These are phyloP conservation scores for Tetanocera ferruginea DNA, from an alignment of 2,888 invertebrate species.

Conservation along the genomic window DNA sequence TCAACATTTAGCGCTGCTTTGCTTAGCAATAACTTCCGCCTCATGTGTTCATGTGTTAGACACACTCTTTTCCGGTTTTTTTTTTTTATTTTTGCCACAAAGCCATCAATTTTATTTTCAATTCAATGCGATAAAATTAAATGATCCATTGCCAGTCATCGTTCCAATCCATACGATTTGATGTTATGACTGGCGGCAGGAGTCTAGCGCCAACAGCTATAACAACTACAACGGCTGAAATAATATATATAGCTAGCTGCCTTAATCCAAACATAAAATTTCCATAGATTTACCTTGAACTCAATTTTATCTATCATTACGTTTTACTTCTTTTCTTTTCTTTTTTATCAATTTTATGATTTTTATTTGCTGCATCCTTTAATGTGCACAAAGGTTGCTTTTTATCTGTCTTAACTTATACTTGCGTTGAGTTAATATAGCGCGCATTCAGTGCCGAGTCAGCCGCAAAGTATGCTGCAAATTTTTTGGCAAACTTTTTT, in stretches of 20 bases:
- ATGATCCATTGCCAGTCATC: conserved; percentile 27
- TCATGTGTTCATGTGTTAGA: too few relatives aligned
- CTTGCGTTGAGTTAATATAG: too few relatives aligned
- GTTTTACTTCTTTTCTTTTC: background rate
- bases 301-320: background rate
- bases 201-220: background rate
- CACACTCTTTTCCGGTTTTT: too few relatives aligned
- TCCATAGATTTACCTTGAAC: background rate
- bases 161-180: conserved; percentile 21
- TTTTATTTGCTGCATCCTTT: too few relatives aligned
- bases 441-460: too few relatives aligned
- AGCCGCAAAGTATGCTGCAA: too few relatives aligned
- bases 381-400: too few relatives aligned
- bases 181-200: background rate
- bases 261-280: conserved; percentile 20
- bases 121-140: conserved; percentile 35
- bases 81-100: background rate
- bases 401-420: too few relatives aligned
- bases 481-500: too few relatives aligned
- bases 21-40: too few relatives aligned
- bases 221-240: background rate
- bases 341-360: too few relatives aligned
- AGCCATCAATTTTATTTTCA: conserved; percentile 38
- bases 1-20: too few relatives aligned
- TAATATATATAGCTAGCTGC: background rate